Conservation (phyloP, 64 coral and sea anemone genomes). For the Exaiptasia diaphana region DNA sequence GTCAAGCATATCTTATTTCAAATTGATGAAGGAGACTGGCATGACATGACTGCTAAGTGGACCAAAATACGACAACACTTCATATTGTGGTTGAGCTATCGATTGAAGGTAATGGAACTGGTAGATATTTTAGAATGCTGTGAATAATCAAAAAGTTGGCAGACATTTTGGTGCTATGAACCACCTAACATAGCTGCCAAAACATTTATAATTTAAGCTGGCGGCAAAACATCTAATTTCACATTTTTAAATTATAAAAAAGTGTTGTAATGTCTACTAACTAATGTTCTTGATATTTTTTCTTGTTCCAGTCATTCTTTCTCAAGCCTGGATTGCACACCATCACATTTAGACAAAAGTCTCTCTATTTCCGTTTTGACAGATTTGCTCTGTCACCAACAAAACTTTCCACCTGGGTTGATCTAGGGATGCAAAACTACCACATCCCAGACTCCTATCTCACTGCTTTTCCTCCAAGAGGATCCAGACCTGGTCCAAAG, state of each 20-base stretch:
- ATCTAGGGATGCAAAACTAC: constrained; percentile 87
- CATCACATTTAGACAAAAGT: constrained; percentile 52
- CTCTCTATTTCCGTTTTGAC: constrained; percentile 45
- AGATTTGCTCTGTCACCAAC: constrained; percentile 59
- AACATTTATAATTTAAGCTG: no score
- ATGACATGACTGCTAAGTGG: not conserved
- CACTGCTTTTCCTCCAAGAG: not conserved
- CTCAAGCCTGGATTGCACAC: constrained; percentile 77
- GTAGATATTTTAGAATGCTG: not conserved
- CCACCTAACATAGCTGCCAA: no score
- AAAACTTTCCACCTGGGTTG: constrained; percentile 57
- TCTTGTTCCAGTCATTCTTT: constrained; percentile 62
- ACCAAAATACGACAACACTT: not conserved
- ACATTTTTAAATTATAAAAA: no score
- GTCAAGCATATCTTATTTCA: constrained; percentile 61
- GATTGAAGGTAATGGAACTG: constrained; percentile 15
- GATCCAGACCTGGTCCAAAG: constrained; percentile 42
- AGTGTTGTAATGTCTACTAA: no score
- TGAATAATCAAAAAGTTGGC: not conserved
- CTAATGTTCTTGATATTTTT: no score
- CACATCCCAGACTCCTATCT: constrained; percentile 71
- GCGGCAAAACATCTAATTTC: no score
- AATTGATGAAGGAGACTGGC: constrained; percentile 68
- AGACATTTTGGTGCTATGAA: no score
- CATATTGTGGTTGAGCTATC: constrained; percentile 66